Evolutionary conservation across 2,113 vertebrate genomes (phyloP), one percentile per base, ranked within the genome.

Genomic region (Sarotherodon lohbergeri): DNA sequence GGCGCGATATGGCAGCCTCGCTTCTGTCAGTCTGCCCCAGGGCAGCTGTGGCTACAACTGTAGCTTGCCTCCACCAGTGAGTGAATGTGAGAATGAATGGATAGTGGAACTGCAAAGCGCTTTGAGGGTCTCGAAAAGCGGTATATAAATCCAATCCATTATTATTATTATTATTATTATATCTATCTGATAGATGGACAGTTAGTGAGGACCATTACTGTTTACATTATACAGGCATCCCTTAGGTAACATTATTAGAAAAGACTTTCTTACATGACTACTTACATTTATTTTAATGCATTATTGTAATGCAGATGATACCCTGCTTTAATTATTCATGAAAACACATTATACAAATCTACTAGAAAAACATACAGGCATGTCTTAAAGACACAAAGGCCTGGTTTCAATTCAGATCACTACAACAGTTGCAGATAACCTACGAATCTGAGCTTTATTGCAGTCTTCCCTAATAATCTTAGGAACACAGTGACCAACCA

Each of bases 261-360:
- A 68, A 68, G 19, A 68, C 19, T 63, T 63, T 63, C 59, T 63
- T 63, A 63, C 29, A 63, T 63, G 29, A 63, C 59, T 63, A 19
- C 59, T 63, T 36, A 66, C 32, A 63, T 36, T n/a, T 36, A 66
- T 66, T 36, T 66, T 66, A 66, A 12, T 71, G 36, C 63, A 71
- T 71, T 41, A 71, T 43, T 71, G 36, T 71, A 41, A 43, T 71
- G 63, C 7, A 71, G 63, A 41, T 71, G 36, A 71, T 43, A 41
- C n/a, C 36, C 32, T 36, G 16, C 32, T 63, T 63, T 63, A 63
- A 63, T 63, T 36, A 63, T 63, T 63, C 59, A 63, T 63, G 59
- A 63, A 36, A 63, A 16, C 19, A 71, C n/a, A 71, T 71, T 41
- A 68, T 68, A 68, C 19, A 71, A 71, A 71, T 71, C 63, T 43